These are phyloP conservation scores for Rhamnusium bicolor DNA, from an alignment of 2,888 invertebrate genomes.

Conservation along the genomic window DNA sequence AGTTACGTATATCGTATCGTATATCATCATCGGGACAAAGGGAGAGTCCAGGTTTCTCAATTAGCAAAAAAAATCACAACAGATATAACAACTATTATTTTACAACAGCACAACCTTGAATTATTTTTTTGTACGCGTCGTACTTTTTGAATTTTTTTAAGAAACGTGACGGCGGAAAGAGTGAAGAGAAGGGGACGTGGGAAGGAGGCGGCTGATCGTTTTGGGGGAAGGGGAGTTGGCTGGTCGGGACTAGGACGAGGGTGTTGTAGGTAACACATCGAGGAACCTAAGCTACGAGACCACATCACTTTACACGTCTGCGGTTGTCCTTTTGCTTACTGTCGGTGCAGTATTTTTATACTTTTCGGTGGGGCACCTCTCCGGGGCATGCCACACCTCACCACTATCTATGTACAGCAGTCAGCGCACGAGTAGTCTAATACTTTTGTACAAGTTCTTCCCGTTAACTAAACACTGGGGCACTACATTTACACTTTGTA, in stretches of 20 bases:
- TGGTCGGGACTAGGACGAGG: constrained; percentile 73
- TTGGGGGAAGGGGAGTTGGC: constrained; percentile 51
- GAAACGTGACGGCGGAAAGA: constrained; percentile 56
- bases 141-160: constrained; percentile 65
- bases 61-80: constrained; percentile 72
- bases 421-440: constrained; percentile 68
- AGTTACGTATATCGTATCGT: constrained; percentile 72
- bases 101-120: constrained; percentile 73
- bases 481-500: constrained; percentile 76
- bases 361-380: constrained; percentile 60
- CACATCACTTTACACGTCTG: constrained; percentile 69
- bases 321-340: constrained; percentile 59
- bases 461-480: constrained; percentile 71
- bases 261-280: constrained; percentile 76
- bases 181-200: constrained; percentile 35
- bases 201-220: constrained; percentile 54
- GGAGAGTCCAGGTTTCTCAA: constrained; percentile 62
- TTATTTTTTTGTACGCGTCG: constrained; percentile 68
- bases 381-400: constrained; percentile 64
- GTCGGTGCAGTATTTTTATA: constrained; percentile 55
- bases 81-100: constrained; percentile 72
- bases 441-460: constrained; percentile 70
- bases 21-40: constrained; percentile 57
- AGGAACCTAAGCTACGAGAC: constrained; percentile 73
- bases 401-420: constrained; percentile 68